Percentiles rank a stretch among this genome's conserved stretches.
Evolutionary conservation across 2,888 invertebrate genomes (phyloP).

Genomic region (Neoitamus cyanurus): DNA sequence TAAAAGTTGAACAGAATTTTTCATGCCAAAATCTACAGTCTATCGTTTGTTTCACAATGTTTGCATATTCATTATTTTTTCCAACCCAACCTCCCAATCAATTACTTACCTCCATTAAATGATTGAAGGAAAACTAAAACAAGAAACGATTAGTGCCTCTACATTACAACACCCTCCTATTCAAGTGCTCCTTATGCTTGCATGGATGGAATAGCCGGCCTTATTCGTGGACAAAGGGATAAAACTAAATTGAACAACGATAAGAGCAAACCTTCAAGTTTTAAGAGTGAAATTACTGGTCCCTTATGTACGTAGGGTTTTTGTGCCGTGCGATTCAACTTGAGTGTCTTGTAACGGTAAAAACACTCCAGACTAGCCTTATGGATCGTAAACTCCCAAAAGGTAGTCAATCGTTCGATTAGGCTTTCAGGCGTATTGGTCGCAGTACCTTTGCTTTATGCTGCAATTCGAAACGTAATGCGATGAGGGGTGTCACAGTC

Average conservation of each 20-base stretch:
- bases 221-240: neutral
- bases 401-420: neutral
- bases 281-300: neutral
- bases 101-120: too few species aligned
- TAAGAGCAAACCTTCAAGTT: neutral
- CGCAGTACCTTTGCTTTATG: neutral
- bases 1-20: too few species aligned
- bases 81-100: too few species aligned
- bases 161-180: too few species aligned
- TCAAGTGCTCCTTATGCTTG: too few species aligned
- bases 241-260: neutral
- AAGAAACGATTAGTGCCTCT: too few species aligned
- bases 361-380: neutral
- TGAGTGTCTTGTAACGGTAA: neutral
- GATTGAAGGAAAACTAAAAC: too few species aligned
- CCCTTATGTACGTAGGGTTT: neutral
- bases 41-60: too few species aligned
- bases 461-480: neutral
- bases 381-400: neutral
- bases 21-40: too few species aligned
- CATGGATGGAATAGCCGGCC: too few species aligned
- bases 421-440: neutral
- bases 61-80: too few species aligned
- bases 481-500: neutral
- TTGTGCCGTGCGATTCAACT: neutral